phyloP scores from a whole-genome alignment of 2,888 invertebrate species.

The Antitype chi region DNA sequence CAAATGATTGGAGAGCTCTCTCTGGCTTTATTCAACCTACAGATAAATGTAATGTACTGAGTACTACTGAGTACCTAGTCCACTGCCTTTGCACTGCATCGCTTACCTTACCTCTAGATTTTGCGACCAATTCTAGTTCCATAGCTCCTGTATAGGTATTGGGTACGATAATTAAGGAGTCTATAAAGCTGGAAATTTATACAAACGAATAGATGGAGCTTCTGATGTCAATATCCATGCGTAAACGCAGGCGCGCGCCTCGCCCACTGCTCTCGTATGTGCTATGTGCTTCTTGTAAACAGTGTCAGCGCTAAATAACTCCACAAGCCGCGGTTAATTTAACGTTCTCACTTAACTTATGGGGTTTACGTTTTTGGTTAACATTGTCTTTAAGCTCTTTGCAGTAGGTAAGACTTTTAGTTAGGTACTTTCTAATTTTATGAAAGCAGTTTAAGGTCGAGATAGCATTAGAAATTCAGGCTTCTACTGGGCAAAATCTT shows the following conservation, averaged over 20 bases:
- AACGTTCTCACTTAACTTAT: constrained; percentile 51
- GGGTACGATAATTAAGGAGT: not conserved
- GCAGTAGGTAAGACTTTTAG: not conserved
- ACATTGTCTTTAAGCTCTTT: constrained; percentile 41
- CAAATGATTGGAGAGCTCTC: not conserved
- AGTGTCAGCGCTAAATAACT: constrained; percentile 65
- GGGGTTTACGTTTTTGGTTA: constrained; percentile 38
- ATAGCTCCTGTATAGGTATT: not conserved
- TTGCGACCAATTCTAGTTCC: not conserved
- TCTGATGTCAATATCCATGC: constrained; percentile 30
- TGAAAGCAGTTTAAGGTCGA: not conserved
- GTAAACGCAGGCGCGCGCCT: constrained; percentile 42
- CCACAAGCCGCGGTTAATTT: constrained; percentile 52
- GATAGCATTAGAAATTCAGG: not conserved
- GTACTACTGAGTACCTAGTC: not conserved
- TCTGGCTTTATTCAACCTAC: not conserved
- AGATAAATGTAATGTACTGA: no score
- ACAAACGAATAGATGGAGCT: constrained; percentile 7
- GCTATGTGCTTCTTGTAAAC: constrained; percentile 57
- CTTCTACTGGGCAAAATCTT: not conserved
- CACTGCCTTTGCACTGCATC: not conserved
- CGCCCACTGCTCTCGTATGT: constrained; percentile 54
- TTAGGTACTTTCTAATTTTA: not conserved
- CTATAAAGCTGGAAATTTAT: not conserved
- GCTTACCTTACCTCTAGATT: no score